Conservation (phyloP, 1,140 invertebrate genomes). For the Pseudomyrmex dendroicus region DNA sequence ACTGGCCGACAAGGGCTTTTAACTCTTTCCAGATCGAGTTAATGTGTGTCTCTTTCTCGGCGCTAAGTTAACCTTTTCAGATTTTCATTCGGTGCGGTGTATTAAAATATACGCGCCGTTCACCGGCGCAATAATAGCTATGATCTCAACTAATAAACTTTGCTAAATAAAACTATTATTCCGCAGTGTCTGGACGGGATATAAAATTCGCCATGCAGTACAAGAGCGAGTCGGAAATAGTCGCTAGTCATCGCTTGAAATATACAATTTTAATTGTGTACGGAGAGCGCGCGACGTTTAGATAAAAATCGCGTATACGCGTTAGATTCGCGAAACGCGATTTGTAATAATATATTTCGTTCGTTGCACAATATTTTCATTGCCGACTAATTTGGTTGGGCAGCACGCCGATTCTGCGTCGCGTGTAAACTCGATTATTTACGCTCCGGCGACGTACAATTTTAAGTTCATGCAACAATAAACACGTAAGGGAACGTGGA, state of each 20-base stretch:
- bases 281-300: conserved; percentile 7
- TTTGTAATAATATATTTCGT: conserved; percentile 33
- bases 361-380: conserved; percentile 51
- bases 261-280: conserved; percentile 3
- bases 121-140: conserved; percentile 27
- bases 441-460: conserved; percentile 53
- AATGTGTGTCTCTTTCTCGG: background rate
- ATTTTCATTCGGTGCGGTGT: background rate
- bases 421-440: conserved; percentile 60
- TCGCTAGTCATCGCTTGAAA: conserved; percentile 44
- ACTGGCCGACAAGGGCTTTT: background rate
- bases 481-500: conserved; percentile 56
- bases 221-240: conserved; percentile 27
- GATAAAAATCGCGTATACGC: conserved; percentile 18
- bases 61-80: background rate
- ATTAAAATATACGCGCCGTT: background rate
- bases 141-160: conserved; percentile 48
- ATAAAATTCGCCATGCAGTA: conserved; percentile 33
- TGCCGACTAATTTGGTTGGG: conserved; percentile 42
- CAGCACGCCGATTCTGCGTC: conserved; percentile 27
- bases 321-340: background rate
- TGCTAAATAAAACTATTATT: conserved; percentile 40
- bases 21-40: conserved; percentile 7
- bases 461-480: conserved; percentile 61
- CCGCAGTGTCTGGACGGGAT: conserved; percentile 6